Evolutionary conservation across 2,888 invertebrate genomes (phyloP), one percentile per base, ranked within the genome.

Genomic region (Thelaira solivaga): DNA sequence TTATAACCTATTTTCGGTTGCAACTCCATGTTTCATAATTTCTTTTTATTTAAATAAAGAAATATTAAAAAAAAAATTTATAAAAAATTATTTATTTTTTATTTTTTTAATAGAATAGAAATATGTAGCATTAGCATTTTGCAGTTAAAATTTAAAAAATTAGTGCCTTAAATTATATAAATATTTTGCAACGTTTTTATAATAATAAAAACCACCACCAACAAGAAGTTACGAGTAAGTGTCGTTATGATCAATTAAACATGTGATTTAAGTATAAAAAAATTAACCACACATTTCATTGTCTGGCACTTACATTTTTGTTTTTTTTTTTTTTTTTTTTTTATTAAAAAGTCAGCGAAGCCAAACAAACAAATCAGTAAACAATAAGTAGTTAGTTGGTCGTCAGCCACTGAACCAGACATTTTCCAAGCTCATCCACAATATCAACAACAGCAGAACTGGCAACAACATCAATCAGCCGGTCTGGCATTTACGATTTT

Each of bases 401-500:
- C n/a, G 64, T 31, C 22, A 22, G 59, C 36, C 45, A 72, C 29
- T 53, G 26, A 64, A 45, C 62, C 72, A 64, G 55, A 49, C 57
- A 71, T 51, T 10, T 24, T 71, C 29, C 24, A 51, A 61, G 43
- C 51, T 10, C 20, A 71, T 13, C 51, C 51, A 20, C 61, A 59
- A 68, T 39, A 57, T 24, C 26, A 45, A 26, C 45, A 13, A 13
- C 10, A 61, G n/a, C 49, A 31, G 61, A 47, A 49, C 20, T 5
- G 31, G 24, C 67, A 65, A 49, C 36, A 75, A 68, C 43, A 75
- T 68, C 61, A 68, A 68, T 65, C 69, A 71, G 57, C 29, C 69
- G 59, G 76, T 53, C 76, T 71, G 69, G 59, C 41, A 75, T 69
- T 57, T 51, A 59, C 57, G 59, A 65, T 51, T 34, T 71, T 36